These are phyloP conservation scores for Poeciliopsis turrubarensis DNA, from an alignment of 2,113 vertebrate genomes.

Conservation along the genomic window DNA sequence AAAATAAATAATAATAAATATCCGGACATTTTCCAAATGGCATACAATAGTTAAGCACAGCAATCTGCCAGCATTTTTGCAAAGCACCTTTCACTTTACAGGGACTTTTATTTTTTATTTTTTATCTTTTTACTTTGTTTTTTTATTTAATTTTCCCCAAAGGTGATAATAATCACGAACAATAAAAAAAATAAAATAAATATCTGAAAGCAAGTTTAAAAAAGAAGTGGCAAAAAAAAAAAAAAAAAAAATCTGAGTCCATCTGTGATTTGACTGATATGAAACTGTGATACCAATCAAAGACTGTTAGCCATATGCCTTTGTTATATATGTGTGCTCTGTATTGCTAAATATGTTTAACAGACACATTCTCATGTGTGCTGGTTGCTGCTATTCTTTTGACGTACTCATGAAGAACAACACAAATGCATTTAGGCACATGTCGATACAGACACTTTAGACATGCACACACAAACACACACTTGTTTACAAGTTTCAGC, in stretches of 20 bases:
- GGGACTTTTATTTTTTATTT: constrained; percentile 25
- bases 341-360: constrained; percentile 60
- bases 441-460: constrained; percentile 16
- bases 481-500: constrained; percentile 25
- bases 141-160: constrained; percentile 14
- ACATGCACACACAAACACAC: constrained; percentile 18
- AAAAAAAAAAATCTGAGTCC: constrained; percentile 28
- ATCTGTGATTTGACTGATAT: constrained; percentile 44
- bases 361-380: constrained; percentile 39
- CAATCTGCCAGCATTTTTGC: constrained; percentile 50
- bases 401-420: constrained; percentile 40
- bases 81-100: constrained; percentile 36
- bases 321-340: constrained; percentile 64
- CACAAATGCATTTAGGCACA: constrained; percentile 22
- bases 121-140: constrained; percentile 2
- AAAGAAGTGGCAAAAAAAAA: constrained; percentile 28
- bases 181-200: constrained; percentile 1
- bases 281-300: constrained; percentile 71
- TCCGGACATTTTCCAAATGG: constrained; percentile 20
- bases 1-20: neutral
- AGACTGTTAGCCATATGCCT: constrained; percentile 81
- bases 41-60: constrained; percentile 21
- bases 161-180: constrained; percentile 32
- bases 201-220: neutral
- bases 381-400: constrained; percentile 45